Base-by-base conservation (phyloP, 2,888 invertebrate species). In the Mythimna ferrago region DNA sequence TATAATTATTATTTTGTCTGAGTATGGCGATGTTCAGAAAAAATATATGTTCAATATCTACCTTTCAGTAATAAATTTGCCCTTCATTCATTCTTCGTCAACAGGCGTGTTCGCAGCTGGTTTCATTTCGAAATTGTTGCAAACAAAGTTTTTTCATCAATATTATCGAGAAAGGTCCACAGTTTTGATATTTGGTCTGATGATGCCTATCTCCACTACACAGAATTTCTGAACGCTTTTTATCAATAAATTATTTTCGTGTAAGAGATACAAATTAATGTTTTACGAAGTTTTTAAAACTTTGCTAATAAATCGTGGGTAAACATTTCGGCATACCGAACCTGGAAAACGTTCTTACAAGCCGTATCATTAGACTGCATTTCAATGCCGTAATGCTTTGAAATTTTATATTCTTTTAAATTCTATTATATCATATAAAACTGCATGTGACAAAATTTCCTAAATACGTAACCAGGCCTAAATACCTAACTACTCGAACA, bases 91-190 rank as follows among this genome's bases (percentile, higher is more conserved):
- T 32, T 21, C 32, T 16, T 19, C 16, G 19, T 48, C 48, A 16
- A 62, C 16, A 1, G 14, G 2, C 2, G 16, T 21, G 32, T 60
- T 32, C 2, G n/a, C 3, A 56, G 38, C 48, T 63, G 4, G n/a
- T 38, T 51, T 65, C 19, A 65, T 65, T 19, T 76, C 19, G 21
- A 41, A 10, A 76, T 65, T 51, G 38, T 63, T 38, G 60, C n/a
- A 11, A 38, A 54, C 54, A 73, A 66, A 61, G 14, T 61, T 73
- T 65, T 44, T 57, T 21, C n/a, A 51, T 21, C 38, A 75, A 51
- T 41, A 6, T 14, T 35, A 26, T 72, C 62, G 48, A 14, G 26
- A 26, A 26, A 26, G 26, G 26, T 19, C 19, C 26, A 11, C 2
- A 61, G 21, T 53, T 53, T n/a, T 35, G 26, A 57, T 51, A n/a